A percentile compares a stretch with the other conserved stretches of the same genome.
Conservation (phyloP, 2,113 vertebrate genomes). For the Bambusicola thoracicus region DNA sequence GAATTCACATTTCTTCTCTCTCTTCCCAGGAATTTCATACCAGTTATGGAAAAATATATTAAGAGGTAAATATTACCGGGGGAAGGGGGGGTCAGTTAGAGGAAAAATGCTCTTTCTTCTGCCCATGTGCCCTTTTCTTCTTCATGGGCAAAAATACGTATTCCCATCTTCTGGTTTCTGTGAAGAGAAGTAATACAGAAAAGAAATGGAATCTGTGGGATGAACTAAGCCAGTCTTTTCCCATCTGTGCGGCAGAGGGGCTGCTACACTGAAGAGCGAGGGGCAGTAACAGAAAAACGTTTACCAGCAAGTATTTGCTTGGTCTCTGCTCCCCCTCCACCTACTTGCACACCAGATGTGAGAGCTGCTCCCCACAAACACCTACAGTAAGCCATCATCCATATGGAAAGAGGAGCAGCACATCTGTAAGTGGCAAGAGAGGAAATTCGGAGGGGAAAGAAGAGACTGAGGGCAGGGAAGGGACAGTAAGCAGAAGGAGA, state of each 20-base stretch:
- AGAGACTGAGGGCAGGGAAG: neutral
- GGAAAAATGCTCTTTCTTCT: neutral
- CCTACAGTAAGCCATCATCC: neutral
- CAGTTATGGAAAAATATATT: neutral
- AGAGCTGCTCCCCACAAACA: neutral
- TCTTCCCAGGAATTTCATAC: neutral
- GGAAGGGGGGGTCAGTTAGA: neutral
- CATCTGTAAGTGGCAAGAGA: too few species aligned
- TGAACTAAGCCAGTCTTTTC: neutral
- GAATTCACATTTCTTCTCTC: neutral
- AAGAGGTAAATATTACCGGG: neutral
- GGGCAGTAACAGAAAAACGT: neutral
- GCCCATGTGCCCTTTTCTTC: neutral
- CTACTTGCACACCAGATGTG: fast-evolving
- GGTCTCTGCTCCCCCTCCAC: neutral
- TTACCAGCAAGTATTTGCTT: neutral
- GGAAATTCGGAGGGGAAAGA: neutral
- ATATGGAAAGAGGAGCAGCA: fast-evolving
- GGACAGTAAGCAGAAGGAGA: neutral
- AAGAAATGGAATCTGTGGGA: neutral
- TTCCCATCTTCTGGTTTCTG: neutral
- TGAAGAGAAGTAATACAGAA: neutral
- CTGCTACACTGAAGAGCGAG: neutral
- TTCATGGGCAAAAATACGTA: neutral
- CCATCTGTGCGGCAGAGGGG: neutral